Evolutionary conservation across 2,113 vertebrate genomes (phyloP).

Genomic region (Ascaphus truei): DNA sequence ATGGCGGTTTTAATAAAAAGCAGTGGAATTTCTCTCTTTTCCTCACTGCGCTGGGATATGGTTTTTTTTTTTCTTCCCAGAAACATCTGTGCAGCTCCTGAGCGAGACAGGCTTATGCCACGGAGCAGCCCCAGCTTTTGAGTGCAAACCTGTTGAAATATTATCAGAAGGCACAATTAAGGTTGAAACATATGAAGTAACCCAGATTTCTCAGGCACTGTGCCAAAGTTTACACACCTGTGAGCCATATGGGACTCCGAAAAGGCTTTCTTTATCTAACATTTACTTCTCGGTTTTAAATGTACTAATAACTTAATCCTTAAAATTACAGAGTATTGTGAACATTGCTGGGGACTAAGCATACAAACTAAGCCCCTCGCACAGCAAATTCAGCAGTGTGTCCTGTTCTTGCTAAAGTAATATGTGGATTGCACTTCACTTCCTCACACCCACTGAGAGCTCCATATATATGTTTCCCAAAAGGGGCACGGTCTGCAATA

Average conservation of each 20-base stretch:
- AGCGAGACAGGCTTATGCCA: constrained; percentile 39
- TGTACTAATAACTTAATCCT: constrained; percentile 47
- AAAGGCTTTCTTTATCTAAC: constrained; percentile 48
- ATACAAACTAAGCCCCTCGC: background rate
- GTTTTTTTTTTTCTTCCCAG: constrained; percentile 38
- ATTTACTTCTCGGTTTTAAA: constrained; percentile 49
- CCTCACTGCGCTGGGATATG: constrained; percentile 42
- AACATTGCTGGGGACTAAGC: background rate
- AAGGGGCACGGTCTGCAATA: no score
- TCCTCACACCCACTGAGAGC: no score
- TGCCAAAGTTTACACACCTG: constrained; percentile 48
- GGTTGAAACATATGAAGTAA: constrained; percentile 37
- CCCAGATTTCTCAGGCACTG: constrained; percentile 33
- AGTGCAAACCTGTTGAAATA: constrained; percentile 36
- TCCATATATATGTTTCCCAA: no score
- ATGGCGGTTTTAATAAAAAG: constrained; percentile 44
- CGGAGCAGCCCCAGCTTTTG: constrained; percentile 42
- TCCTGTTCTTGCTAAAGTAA: background rate
- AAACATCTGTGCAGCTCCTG: constrained; percentile 43
- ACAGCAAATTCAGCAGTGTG: background rate
- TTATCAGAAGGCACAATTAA: constrained; percentile 26
- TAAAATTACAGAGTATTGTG: constrained; percentile 26
- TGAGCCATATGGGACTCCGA: constrained; percentile 50
- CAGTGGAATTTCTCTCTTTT: constrained; percentile 41
- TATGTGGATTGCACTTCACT: background rate